phyloP scores from a whole-genome alignment of 2,113 vertebrate species.

The Leptodactylus fuscus region DNA sequence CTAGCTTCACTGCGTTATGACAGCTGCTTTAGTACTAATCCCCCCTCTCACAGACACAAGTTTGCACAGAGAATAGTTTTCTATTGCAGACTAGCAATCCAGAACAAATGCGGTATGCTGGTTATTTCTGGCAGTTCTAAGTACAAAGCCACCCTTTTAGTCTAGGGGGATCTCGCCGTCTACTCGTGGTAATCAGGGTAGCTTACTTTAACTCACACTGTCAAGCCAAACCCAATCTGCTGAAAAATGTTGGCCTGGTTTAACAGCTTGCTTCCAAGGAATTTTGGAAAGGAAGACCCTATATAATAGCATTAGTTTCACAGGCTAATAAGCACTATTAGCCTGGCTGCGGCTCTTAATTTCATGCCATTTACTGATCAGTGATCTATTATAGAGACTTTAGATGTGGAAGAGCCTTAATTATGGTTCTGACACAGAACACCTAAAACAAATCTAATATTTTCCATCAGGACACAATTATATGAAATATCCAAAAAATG shows the following conservation, averaged over 20 bases:
- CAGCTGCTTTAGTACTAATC: conserved; percentile 52
- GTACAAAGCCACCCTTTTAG: conserved; percentile 41
- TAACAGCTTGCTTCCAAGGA: conserved; percentile 49
- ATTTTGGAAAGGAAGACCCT: conserved; percentile 34
- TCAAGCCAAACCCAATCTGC: conserved; percentile 46
- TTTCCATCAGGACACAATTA: neutral
- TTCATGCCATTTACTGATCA: conserved; percentile 1
- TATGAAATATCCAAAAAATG: neutral
- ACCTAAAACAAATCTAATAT: neutral
- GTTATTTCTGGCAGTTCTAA: conserved; percentile 30
- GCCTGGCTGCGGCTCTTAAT: conserved; percentile 35
- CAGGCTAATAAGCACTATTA: conserved; percentile 45
- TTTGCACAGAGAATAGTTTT: conserved; percentile 28
- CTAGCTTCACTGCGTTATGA: conserved; percentile 61
- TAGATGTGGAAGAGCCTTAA: neutral
- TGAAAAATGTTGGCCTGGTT: conserved; percentile 37
- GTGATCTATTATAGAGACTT: neutral
- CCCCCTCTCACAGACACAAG: conserved; percentile 26
- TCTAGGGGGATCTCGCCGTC: conserved; percentile 30
- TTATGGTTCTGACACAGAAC: neutral
- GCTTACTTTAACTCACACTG: conserved; percentile 52
- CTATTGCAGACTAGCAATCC: conserved; percentile 48
- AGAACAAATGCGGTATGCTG: conserved; percentile 52
- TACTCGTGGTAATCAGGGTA: conserved; percentile 50
- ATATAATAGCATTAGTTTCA: conserved; percentile 49